Base-by-base conservation (phyloP, 1,140 invertebrate species). In the Pseudomyrmex dendroicus region DNA sequence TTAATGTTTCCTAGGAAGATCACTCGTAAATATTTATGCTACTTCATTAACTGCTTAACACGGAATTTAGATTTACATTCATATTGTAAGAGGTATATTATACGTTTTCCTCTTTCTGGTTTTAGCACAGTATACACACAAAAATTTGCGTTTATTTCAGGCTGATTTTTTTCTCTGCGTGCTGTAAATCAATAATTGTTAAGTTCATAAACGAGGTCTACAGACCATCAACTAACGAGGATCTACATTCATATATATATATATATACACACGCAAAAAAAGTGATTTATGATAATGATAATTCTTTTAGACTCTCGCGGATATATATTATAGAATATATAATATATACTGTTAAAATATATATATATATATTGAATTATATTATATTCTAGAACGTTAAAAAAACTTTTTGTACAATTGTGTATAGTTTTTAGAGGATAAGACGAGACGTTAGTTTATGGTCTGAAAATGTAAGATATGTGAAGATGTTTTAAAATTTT, bases 161-260 rank as follows among this genome's bases (percentile, higher is more conserved):
- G 22, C 35, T 67, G 44, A 78, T 46, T 66, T 52, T 3, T 62
- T 54, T 56, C 13, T 57, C 54, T n/a, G 73, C 72, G 52, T 87
- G 90, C 87, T 91, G 89, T 86, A 87, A 89, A 84, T 86, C 87
- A 62, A 87, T 78, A 88, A 88, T 48, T 73, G 78, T 90, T 89
- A 52, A 52, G 50, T 52, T 52, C 13, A 13, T 84, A 90, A 92
- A 90, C 88, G 57, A n/a, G 89, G 86, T 91, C 89, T 87, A 84
- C 93, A 93, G 93, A 93, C 92, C 93, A 94, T 94, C 92, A 93
- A 94, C 92, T 94, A 94, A 94, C 91, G 89, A 89, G 35, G 35
- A 35, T 35, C 35, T 35, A 35, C 35, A 35, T 35, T 35, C 35
- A 88, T 78, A 87, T 77, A 83, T 83, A 77, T 82, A 25, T 22